Conservation (phyloP, 2,113 vertebrate species). For the Catharus fuscescens region DNA sequence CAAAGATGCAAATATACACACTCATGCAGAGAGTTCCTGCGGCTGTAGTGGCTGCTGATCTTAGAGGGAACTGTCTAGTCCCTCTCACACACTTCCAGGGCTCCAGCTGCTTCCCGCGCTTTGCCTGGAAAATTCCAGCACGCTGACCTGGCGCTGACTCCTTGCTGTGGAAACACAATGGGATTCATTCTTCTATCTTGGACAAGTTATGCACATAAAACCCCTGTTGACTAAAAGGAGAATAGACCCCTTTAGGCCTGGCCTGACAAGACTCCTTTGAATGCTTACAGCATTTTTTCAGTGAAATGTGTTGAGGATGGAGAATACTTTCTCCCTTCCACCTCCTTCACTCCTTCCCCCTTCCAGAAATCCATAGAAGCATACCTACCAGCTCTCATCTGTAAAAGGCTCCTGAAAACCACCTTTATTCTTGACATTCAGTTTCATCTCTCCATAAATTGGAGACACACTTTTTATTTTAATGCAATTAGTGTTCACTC, state of each 20-base stretch:
- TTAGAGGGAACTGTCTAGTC: background rate
- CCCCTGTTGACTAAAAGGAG: background rate
- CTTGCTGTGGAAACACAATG: background rate
- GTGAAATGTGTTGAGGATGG: background rate
- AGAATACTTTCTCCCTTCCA: background rate
- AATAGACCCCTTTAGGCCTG: background rate
- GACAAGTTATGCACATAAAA: background rate
- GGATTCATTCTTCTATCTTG: background rate
- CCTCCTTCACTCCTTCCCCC: background rate
- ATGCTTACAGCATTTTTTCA: background rate
- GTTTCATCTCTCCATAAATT: background rate
- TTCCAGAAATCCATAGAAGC: background rate
- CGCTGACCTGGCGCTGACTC: background rate
- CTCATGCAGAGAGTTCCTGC: background rate
- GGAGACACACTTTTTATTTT: background rate
- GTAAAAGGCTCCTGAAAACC: background rate
- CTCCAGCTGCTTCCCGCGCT: background rate
- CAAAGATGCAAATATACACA: background rate
- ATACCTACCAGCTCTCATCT: background rate
- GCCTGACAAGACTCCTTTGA: background rate
- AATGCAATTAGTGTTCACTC: background rate
- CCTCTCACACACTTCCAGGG: background rate
- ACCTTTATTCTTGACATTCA: background rate
- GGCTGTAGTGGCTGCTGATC: background rate
- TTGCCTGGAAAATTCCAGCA: slow-evolving; percentile 6